Evolutionary conservation across 1,140 invertebrate species (phyloP), one percentile per base, ranked within the genome.

Genomic region (Zaprionus capensis): DNA sequence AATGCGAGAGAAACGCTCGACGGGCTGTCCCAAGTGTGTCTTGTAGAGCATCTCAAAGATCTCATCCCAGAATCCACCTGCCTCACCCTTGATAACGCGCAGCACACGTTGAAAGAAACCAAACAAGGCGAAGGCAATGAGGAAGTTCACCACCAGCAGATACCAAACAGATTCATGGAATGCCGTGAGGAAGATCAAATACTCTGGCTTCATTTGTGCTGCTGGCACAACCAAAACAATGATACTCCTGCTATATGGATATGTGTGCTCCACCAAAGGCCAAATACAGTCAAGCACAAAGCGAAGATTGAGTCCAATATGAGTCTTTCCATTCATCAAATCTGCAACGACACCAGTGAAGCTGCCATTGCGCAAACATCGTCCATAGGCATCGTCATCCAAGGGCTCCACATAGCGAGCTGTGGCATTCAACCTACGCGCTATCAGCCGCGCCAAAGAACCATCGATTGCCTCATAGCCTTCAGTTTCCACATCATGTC

Each of bases 181-280:
- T 0, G 90, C 86, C 2, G 77, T 67, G 0, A 92, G 55, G 17
- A 92, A 92, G 11, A 91, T 92, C 3, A 78, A 59, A 58, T 91
- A 92, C 20, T 80, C 84, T 2, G 91, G 91, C 31, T 66, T 69
- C 59, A 91, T 70, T 34, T 56, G 63, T 4, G 91, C 91, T 0
- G 91, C 78, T 0, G 91, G 91, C 0, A 92, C 91, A 1, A 92
- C 85, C 53, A 91, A 44, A 22, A 80, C 78, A 0, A 92, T 46
- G 0, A 64, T 46, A 15, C 73, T 68, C 5, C 83, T 78, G 2
- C 62, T 68, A 17, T 91, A 76, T 0, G 91, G 91, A 79, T 91
- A 92, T 1, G 87, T 36, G 4, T 71, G 57, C 26, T 92, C 91
- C 2, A 92, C 83, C 1, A 65, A 46, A 2, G 75, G 80, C 61